Percentiles rank a stretch among this genome's conserved stretches.
These are phyloP conservation scores for Copsychus sechellarum DNA, from an alignment of 2,113 vertebrate species.

Conservation along the genomic window DNA sequence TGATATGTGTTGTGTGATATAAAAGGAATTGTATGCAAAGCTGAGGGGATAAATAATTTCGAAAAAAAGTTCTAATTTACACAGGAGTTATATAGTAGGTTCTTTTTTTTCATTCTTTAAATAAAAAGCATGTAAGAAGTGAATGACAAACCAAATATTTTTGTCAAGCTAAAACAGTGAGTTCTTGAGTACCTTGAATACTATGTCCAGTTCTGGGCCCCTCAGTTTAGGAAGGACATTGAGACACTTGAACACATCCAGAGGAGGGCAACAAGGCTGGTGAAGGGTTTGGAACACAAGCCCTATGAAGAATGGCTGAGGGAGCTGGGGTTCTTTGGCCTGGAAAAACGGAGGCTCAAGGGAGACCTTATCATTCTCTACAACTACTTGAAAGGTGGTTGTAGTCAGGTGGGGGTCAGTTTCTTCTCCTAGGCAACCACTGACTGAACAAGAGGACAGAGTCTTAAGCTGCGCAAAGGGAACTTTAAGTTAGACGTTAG, in stretches of 20 bases:
- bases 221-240: not conserved
- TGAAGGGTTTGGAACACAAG: not conserved
- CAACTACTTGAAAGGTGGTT: not conserved
- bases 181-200: not conserved
- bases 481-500: not conserved
- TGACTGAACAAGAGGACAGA: not conserved
- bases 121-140: slow-evolving; percentile 30
- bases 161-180: not conserved
- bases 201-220: not conserved
- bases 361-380: not conserved
- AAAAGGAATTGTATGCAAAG: slow-evolving; percentile 37
- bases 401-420: not conserved
- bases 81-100: not conserved
- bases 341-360: not conserved
- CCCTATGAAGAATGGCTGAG: not conserved
- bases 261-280: not conserved
- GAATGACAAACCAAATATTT: slow-evolving; percentile 45
- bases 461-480: not conserved
- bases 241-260: not conserved
- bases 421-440: not conserved
- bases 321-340: not conserved
- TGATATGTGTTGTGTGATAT: slow-evolving; percentile 9
- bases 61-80: not conserved
- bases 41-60: not conserved
- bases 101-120: not conserved